phyloP scores from a whole-genome alignment of 2,797 vertebrate species.

The Coluber constrictor region DNA sequence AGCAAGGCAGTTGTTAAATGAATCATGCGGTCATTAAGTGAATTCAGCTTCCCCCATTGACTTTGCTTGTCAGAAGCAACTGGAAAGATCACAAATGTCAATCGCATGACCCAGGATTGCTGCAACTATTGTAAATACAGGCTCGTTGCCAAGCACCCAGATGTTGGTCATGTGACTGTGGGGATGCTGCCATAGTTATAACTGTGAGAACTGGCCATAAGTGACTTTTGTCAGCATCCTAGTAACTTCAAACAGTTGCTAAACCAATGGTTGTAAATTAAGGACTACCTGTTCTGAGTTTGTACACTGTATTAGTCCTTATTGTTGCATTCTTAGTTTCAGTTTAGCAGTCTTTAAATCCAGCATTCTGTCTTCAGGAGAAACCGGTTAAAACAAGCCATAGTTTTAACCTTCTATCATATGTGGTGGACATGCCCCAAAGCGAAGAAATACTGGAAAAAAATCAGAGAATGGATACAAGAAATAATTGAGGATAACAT shows the following conservation, averaged over 20 bases:
- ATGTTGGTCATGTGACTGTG: not conserved
- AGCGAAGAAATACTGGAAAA: no score
- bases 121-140: not conserved
- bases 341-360: not conserved
- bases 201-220: not conserved
- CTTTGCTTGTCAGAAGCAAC: not conserved
- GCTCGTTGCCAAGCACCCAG: not conserved
- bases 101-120: not conserved
- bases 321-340: not conserved
- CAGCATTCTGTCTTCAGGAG: not conserved
- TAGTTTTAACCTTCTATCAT: not conserved
- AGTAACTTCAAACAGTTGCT: not conserved
- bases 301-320: not conserved
- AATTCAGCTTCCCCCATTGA: not conserved
- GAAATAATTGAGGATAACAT: no score
- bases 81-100: not conserved
- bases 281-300: not conserved
- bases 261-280: not conserved
- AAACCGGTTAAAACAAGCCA: not conserved
- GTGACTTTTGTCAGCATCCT: not conserved
- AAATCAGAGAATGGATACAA: no score
- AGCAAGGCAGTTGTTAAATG: not conserved
- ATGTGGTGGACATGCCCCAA: no score
- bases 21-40: not conserved
- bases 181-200: not conserved